A percentile compares a stretch with the other conserved stretches of the same genome.
These are phyloP conservation scores for Marmota flaviventris DNA, from an alignment of 2,113 vertebrate genomes.

Conservation along the genomic window DNA sequence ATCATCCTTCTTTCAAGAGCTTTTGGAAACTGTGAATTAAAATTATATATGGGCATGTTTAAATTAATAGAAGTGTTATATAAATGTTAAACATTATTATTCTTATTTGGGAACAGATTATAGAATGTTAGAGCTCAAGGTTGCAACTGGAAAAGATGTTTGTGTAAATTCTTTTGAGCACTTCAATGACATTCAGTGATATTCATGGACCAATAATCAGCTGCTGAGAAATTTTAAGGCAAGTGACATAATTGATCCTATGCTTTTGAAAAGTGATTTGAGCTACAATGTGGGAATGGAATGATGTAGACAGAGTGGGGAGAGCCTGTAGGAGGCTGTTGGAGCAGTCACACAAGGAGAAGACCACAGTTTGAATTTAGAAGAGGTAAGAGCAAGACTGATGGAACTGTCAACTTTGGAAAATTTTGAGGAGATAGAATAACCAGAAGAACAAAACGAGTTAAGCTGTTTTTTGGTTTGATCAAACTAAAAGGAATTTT, in stretches of 20 bases:
- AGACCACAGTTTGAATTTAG: neutral
- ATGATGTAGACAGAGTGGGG: neutral
- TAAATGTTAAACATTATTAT: neutral
- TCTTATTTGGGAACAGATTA: neutral
- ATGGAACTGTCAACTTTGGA: neutral
- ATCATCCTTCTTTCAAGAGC: neutral
- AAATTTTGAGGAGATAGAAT: neutral
- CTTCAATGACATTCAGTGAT: neutral
- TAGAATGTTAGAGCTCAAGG: neutral
- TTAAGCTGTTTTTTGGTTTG: neutral
- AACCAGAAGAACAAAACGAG: neutral
- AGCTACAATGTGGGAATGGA: neutral
- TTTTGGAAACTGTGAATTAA: neutral
- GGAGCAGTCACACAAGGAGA: neutral
- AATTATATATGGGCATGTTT: neutral
- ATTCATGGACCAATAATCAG: neutral
- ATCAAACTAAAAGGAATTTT: neutral
- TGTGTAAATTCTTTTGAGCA: constrained; percentile 43
- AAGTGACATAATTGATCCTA: neutral
- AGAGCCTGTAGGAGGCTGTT: neutral
- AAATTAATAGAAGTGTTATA: neutral
- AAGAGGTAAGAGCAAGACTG: neutral
- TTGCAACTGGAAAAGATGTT: neutral
- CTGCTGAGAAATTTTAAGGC: constrained; percentile 33
- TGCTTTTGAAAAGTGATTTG: constrained; percentile 6